Conservation (phyloP, 1,140 invertebrate species). For the Myzus persicae region DNA sequence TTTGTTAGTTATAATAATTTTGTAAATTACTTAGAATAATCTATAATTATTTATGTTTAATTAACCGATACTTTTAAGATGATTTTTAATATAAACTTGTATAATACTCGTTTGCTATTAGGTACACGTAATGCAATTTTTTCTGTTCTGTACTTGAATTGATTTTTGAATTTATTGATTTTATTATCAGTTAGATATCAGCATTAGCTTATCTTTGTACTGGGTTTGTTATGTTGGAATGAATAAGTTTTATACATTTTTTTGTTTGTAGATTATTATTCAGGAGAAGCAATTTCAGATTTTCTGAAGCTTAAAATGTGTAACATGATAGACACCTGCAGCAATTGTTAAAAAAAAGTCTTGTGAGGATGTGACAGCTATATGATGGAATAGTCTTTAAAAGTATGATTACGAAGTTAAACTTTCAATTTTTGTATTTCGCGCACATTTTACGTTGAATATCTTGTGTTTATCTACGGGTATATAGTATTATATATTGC, state of each 20-base stretch:
- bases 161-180: neutral
- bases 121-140: neutral
- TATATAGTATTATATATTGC: neutral
- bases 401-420: constrained; percentile 1
- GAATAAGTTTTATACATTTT: neutral
- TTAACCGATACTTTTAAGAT: neutral
- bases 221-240: neutral
- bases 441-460: neutral
- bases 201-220: neutral
- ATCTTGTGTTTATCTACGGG: neutral
- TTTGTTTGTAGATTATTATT: neutral
- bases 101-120: neutral
- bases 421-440: neutral
- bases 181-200: neutral
- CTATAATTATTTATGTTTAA: neutral
- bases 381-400: neutral
- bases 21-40: neutral
- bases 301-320: neutral
- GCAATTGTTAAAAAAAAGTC: neutral
- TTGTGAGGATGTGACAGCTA: neutral
- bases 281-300: neutral
- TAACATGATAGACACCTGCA: neutral
- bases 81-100: neutral
- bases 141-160: neutral
- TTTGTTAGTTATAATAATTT: neutral